Percentiles rank a stretch among this genome's conserved stretches.
Conservation (phyloP, 1,140 invertebrate species). For the Holotrichia oblita region DNA sequence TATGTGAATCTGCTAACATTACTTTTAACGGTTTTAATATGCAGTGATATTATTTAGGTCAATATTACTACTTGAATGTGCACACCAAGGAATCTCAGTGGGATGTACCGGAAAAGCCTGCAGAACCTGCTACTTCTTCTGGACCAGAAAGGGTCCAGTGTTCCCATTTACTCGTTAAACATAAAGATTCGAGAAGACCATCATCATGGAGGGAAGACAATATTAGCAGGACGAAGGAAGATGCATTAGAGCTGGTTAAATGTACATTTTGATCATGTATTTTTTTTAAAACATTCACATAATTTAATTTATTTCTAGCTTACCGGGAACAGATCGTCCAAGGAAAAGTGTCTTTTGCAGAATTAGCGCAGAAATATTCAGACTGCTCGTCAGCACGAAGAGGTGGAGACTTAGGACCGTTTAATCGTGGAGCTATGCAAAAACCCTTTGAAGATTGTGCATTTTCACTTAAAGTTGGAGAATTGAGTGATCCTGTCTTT, state of each 20-base stretch:
- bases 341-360: constrained; percentile 83
- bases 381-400: constrained; percentile 97
- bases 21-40: not conserved
- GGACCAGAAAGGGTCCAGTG: constrained; percentile 80
- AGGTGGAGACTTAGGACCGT: constrained; percentile 95
- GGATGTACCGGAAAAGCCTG: constrained; percentile 91
- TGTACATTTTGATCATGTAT: constrained; percentile 46
- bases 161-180: constrained; percentile 97
- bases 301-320: constrained; percentile 62
- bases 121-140: constrained; percentile 73
- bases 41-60: constrained; percentile 67
- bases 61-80: constrained; percentile 94
- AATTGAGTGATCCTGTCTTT: constrained; percentile 90
- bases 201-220: constrained; percentile 96
- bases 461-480: constrained; percentile 91
- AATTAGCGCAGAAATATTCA: constrained; percentile 89
- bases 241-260: constrained; percentile 89
- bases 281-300: not conserved
- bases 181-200: constrained; percentile 90
- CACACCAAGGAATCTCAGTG: constrained; percentile 98
- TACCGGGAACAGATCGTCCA: constrained; percentile 86
- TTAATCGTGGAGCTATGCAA: constrained; percentile 94
- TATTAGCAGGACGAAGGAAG: constrained; percentile 92
- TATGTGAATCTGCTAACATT: constrained; percentile 15
- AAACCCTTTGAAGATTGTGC: constrained; percentile 96